A percentile compares a stretch with the other conserved stretches of the same genome.
Conservation (phyloP, 2,888 invertebrate species). For the Beris morrisii region DNA sequence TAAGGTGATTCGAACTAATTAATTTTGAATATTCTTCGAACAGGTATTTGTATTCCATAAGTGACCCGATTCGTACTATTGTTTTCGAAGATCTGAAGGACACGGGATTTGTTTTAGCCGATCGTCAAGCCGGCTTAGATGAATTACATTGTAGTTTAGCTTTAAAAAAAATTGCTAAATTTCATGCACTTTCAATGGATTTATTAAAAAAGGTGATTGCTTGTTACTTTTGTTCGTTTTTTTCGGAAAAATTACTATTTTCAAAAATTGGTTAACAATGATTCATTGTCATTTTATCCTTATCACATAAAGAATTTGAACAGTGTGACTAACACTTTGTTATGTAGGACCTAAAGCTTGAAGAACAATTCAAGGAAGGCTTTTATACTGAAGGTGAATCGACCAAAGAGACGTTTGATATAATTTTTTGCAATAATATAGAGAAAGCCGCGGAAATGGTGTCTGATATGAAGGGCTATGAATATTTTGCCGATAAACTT, state of each 20-base stretch:
- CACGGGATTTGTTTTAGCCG: conserved; percentile 59
- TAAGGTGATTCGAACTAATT: too few relatives aligned
- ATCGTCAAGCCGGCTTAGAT: conserved; percentile 60
- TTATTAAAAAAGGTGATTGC: conserved; percentile 54
- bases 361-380: neutral
- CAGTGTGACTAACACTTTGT: too few relatives aligned
- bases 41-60: conserved; percentile 51
- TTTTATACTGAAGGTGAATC: neutral
- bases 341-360: too few relatives aligned
- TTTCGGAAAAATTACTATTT: too few relatives aligned
- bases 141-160: conserved; percentile 59
- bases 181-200: conserved; percentile 62
- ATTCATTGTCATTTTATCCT: too few relatives aligned
- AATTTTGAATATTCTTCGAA: too few relatives aligned
- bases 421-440: conserved; percentile 35
- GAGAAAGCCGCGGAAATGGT: conserved; percentile 53
- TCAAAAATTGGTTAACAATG: too few relatives aligned
- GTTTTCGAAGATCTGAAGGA: conserved; percentile 57
- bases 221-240: too few relatives aligned
- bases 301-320: too few relatives aligned
- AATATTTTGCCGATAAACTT: conserved; percentile 54
- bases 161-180: conserved; percentile 59
- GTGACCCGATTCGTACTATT: conserved; percentile 51
- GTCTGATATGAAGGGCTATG: conserved; percentile 56
- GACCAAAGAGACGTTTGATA: neutral